phyloP scores from a whole-genome alignment of 1,140 invertebrate species.

The Leptestheria dahalacensis region DNA sequence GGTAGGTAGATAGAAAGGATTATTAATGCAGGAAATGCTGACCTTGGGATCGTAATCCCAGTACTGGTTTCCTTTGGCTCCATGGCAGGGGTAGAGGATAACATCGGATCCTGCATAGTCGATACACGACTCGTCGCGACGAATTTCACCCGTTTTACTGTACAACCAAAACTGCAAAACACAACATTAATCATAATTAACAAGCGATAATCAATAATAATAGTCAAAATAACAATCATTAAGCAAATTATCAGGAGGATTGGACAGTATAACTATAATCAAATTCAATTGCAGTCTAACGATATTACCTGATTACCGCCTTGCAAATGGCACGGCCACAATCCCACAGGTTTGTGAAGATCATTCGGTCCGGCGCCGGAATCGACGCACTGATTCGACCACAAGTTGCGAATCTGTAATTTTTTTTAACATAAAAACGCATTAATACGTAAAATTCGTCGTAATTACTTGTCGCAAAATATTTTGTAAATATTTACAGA shows the following conservation, averaged over 20 bases:
- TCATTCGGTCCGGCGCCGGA: constrained; percentile 65
- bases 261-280: no score
- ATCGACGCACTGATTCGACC: constrained; percentile 45
- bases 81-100: constrained; percentile 87
- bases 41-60: constrained; percentile 66
- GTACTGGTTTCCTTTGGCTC: constrained; percentile 82
- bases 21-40: no score
- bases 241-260: no score
- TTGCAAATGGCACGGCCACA: constrained; percentile 80
- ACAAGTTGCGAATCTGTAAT: constrained; percentile 11
- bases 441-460: neutral
- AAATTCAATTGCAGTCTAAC: no score
- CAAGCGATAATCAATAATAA: no score
- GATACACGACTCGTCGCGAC: constrained; percentile 88
- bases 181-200: no score
- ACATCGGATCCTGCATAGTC: constrained; percentile 90
- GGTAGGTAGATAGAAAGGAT: no score
- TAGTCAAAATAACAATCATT: no score
- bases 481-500: neutral
- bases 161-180: constrained; percentile 90
- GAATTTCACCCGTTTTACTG: constrained; percentile 87
- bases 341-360: constrained; percentile 60
- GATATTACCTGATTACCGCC: constrained; percentile 93
- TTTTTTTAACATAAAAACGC: neutral
- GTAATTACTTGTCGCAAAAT: no score